phyloP scores from a whole-genome alignment of 2,113 vertebrate species.

The Bufo bufo region DNA sequence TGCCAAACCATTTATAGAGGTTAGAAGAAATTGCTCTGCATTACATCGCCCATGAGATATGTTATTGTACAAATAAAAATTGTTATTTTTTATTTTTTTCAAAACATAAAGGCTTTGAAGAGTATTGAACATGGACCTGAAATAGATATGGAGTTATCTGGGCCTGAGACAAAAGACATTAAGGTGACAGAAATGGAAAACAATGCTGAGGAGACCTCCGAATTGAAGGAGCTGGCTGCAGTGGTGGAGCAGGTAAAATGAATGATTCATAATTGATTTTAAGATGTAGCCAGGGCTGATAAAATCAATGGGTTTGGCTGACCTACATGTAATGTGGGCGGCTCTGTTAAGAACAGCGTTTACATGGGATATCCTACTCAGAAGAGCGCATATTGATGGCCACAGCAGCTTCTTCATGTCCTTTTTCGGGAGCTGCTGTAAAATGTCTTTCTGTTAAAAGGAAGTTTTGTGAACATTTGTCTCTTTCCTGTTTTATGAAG shows the following conservation, averaged over 20 bases:
- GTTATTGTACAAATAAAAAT: not conserved
- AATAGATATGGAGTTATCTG: slow-evolving; percentile 45
- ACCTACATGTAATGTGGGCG: no score
- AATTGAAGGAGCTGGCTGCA: slow-evolving; percentile 82
- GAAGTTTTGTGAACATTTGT: not conserved
- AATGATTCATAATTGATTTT: not conserved
- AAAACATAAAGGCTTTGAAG: slow-evolving; percentile 79
- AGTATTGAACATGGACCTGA: slow-evolving; percentile 80
- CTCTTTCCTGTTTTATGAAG: not conserved
- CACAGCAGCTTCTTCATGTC: not conserved
- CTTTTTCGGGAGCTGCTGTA: not conserved
- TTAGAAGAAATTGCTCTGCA: slow-evolving; percentile 49
- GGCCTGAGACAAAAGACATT: slow-evolving; percentile 59
- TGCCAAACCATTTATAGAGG: slow-evolving; percentile 87
- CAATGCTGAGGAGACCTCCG: slow-evolving; percentile 73
- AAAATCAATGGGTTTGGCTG: no score
- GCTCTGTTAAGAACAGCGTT: not conserved
- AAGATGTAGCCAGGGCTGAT: not conserved
- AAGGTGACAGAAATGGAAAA: slow-evolving; percentile 64
- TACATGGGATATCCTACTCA: not conserved
- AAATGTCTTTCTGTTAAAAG: not conserved
- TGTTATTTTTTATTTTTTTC: not conserved
- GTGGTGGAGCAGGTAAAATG: slow-evolving; percentile 86
- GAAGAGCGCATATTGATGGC: not conserved
- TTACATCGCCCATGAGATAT: not conserved